Percentiles rank a stretch among this genome's conserved stretches.
Conservation (phyloP, 2,888 invertebrate genomes). For the Chaetogeoica ovagalla region DNA sequence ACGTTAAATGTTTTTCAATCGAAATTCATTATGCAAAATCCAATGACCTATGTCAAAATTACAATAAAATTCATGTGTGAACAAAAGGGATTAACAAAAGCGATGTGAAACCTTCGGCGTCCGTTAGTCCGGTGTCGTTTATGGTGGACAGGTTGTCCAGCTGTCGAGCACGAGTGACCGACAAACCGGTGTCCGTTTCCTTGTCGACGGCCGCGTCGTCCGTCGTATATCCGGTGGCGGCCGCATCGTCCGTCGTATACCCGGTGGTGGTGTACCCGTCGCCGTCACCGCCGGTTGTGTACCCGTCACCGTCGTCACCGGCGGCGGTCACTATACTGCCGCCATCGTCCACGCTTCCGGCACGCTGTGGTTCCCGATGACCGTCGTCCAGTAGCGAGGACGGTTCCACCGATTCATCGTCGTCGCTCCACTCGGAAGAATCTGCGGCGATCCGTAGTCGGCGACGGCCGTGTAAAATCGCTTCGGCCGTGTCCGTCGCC, state of each 20-base stretch:
- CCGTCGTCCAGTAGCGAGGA: conserved; percentile 64
- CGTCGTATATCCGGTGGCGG: conserved; percentile 77
- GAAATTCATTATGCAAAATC: too few relatives aligned
- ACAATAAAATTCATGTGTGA: too few relatives aligned
- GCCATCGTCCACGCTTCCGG: not conserved
- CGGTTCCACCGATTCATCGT: conserved; percentile 62
- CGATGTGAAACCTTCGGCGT: conserved; percentile 70
- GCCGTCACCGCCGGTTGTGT: conserved; percentile 25
- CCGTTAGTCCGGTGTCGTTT: conserved; percentile 82
- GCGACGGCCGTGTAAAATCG: conserved; percentile 44
- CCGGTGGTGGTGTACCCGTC: conserved; percentile 66
- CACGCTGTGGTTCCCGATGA: conserved; percentile 58
- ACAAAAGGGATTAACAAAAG: too few relatives aligned
- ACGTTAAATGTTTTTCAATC: too few relatives aligned
- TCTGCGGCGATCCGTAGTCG: conserved; percentile 55
- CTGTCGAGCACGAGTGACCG: conserved; percentile 4
- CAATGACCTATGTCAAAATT: too few relatives aligned
- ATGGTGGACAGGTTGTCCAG: conserved; percentile 74
- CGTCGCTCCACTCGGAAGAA: conserved; percentile 77
- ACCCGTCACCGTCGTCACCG: not conserved
- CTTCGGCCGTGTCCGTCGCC: conserved; percentile 61
- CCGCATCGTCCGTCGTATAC: conserved; percentile 83
- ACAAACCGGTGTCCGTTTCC: not conserved
- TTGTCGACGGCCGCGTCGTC: conserved; percentile 70
- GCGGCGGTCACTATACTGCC: not conserved